Base-by-base conservation (phyloP, 2,113 vertebrate species). In the Carettochelys insculpta region DNA sequence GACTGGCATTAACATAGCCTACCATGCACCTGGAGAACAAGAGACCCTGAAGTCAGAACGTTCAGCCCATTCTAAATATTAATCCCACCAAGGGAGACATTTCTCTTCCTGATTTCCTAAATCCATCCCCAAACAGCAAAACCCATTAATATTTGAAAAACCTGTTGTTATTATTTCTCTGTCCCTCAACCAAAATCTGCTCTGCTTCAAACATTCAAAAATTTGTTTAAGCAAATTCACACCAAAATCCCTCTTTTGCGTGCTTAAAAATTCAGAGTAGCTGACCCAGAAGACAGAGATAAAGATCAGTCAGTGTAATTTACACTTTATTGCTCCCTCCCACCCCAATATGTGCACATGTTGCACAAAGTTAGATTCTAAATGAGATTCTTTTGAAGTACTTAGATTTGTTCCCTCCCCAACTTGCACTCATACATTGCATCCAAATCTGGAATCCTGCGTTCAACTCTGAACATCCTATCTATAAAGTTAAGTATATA, bases 1-100 rank as follows among this genome's bases (percentile, higher is more conserved):
- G 97, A 94, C 98, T 99, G 97, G 98, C 99, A 68, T 99, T 99
- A 75, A 99, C 98, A 4, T 99, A 99, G 83, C 99, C 99, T 96
- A 99, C 98, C 99, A 99, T 99, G 84, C 99, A 99, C 92, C 99
- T 99, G 86, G 45, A 88, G 85, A 92, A 84, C 76, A 95, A 89
- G 43, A 92, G 90, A 80, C 65, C 43, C 75, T 93, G 38, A 43
- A 47, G 54, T 96, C 29, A 97, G 80, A 61, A 82, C 38, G 65
- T 76, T 56, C 90, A 94, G 41, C 12, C 48, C 92, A 48, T 89
- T 34, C 61, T 47, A 84, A n/a, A 80, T 87, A 86, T 6, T 78
- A 20, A 75, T 84, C 82, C 22, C 77, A 86, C 31, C 54, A 48
- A 82, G 11, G 41, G 90, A 38, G 38, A 86, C 68, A 24, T 71